Evolutionary conservation across 2,797 vertebrate species (phyloP).

Genomic region (Pempheris klunzingeri): DNA sequence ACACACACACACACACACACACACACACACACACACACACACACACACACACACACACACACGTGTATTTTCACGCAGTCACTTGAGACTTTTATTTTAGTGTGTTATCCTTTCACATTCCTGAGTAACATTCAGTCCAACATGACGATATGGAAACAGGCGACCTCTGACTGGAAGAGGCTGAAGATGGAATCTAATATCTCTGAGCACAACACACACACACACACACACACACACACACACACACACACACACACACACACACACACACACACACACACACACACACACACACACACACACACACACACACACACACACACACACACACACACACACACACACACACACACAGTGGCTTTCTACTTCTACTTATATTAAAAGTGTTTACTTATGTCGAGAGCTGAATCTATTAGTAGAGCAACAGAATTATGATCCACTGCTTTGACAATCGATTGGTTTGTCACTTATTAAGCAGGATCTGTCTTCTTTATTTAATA

Average conservation of each 20-base stretch:
- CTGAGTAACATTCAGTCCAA: background rate
- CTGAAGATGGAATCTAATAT: slow-evolving; percentile 5
- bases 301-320: no score
- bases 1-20: background rate
- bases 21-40: background rate
- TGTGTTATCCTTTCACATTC: slow-evolving; percentile 33
- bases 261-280: no score
- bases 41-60: background rate
- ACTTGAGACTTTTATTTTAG: background rate
- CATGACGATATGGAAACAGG: slow-evolving; percentile 7
- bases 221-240: background rate
- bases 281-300: no score
- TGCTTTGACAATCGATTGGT: no score
- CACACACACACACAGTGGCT: no score
- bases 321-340: no score
- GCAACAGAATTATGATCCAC: no score
- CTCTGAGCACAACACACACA: background rate
- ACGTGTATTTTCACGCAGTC: background rate
- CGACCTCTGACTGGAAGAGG: slow-evolving; percentile 7
- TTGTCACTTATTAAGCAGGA: no score
- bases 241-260: background rate
- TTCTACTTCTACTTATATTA: no score
- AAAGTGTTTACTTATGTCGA: no score
- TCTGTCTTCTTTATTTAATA: no score
- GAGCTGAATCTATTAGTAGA: no score